Evolutionary conservation across 2,113 vertebrate species (phyloP).

Genomic region (Microcebus griseorufus): DNA sequence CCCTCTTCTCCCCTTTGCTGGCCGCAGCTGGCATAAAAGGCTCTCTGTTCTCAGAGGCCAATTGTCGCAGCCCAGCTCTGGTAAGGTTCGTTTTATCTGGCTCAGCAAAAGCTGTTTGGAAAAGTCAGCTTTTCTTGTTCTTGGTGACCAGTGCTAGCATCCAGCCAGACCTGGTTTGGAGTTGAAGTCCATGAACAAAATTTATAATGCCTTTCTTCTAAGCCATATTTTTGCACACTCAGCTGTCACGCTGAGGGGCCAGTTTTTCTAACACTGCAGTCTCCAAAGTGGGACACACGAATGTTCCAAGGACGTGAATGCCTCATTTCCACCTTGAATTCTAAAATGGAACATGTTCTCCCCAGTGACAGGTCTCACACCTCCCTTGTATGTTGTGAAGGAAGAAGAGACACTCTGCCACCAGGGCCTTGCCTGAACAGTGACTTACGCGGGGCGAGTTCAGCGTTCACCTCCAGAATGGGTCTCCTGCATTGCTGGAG

Average conservation of each 20-base stretch:
- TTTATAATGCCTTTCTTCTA: neutral
- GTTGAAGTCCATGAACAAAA: neutral
- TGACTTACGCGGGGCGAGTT: too few species aligned
- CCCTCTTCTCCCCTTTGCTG: neutral
- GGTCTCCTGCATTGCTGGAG: neutral
- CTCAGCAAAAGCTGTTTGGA: neutral
- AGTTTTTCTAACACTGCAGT: neutral
- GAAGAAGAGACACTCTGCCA: neutral
- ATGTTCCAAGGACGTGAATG: neutral
- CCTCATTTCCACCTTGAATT: neutral
- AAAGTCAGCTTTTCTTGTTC: neutral
- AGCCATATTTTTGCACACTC: too few species aligned
- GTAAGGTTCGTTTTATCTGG: neutral
- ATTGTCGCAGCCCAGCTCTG: neutral
- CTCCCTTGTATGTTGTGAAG: neutral
- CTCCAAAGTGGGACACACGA: neutral
- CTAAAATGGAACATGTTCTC: neutral
- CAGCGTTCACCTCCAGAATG: neutral
- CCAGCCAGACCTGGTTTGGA: neutral
- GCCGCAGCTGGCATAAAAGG: neutral
- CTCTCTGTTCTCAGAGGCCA: rapidly evolving
- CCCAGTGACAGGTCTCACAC: neutral
- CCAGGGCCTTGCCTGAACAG: neutral
- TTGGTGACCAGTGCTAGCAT: neutral
- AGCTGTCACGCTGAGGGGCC: too few species aligned